Conservation (phyloP, 2,888 invertebrate genomes). For the Hecatera dysodea region DNA sequence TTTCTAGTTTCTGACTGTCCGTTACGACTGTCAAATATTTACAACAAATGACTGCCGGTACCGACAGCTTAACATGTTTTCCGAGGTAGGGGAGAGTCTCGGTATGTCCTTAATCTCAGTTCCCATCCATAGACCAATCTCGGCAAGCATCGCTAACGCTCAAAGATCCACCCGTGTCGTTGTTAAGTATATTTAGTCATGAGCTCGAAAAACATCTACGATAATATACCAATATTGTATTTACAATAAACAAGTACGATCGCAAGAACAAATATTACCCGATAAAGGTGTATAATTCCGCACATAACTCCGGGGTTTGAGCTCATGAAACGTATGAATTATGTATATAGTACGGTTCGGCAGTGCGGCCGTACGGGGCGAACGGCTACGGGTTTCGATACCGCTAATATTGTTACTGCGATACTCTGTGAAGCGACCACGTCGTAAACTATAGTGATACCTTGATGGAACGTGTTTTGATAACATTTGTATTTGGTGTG, state of each 20-base stretch:
- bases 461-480: conserved; percentile 19
- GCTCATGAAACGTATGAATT: conserved; percentile 80
- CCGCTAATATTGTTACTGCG: conserved; percentile 71
- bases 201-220: conserved; percentile 25
- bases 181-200: no score
- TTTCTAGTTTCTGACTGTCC: not conserved
- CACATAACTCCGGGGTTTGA: conserved; percentile 76
- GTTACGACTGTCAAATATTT: not conserved
- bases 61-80: not conserved
- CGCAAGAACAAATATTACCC: conserved; percentile 66
- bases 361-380: conserved; percentile 12
- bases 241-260: conserved; percentile 46
- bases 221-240: conserved; percentile 42
- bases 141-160: not conserved
- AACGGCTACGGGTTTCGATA: conserved; percentile 61
- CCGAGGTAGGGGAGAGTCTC: not conserved
- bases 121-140: not conserved
- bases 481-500: not conserved
- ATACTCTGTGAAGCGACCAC: conserved; percentile 63
- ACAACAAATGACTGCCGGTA: not conserved
- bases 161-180: not conserved
- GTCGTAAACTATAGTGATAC: conserved; percentile 34
- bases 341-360: conserved; percentile 69
- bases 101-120: not conserved
- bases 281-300: conserved; percentile 66